phyloP scores from a whole-genome alignment of 2,888 invertebrate genomes.

The Diachrysia chrysitis region DNA sequence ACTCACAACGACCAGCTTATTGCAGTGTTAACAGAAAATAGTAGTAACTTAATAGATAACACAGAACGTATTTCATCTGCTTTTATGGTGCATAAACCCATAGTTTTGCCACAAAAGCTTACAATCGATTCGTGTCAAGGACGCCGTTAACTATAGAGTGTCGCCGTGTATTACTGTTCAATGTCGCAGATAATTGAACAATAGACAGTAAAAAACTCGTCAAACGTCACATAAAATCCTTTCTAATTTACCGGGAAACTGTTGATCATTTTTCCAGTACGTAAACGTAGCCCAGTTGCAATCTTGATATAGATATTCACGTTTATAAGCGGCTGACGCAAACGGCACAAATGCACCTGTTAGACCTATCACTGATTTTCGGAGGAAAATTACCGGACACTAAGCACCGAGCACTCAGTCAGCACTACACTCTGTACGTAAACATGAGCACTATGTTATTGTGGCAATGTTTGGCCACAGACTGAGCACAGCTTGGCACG shows the following conservation, averaged over 20 bases:
- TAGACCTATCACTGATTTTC: conserved; percentile 53
- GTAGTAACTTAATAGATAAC: not conserved
- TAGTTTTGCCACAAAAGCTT: conserved; percentile 7
- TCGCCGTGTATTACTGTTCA: conserved; percentile 34
- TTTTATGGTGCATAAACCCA: conserved; percentile 8
- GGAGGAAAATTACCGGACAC: conserved; percentile 66
- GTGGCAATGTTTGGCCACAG: conserved; percentile 74
- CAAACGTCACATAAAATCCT: not conserved
- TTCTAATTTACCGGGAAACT: conserved; percentile 25
- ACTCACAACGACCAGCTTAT: not conserved
- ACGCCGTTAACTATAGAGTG: conserved; percentile 32
- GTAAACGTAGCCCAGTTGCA: conserved; percentile 8
- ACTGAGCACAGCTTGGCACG: conserved; percentile 80
- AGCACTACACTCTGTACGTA: conserved; percentile 51
- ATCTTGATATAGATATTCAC: conserved; percentile 22
- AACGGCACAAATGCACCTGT: conserved; percentile 54
- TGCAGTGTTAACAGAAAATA: conserved; percentile 20
- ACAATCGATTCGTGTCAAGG: conserved; percentile 37
- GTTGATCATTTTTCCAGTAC: not conserved
- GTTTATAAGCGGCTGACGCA: conserved; percentile 27
- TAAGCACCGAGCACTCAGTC: conserved; percentile 12
- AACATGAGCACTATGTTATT: conserved; percentile 61
- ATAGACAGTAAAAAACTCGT: conserved; percentile 3
- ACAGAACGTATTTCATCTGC: not conserved
- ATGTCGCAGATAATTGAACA: conserved; percentile 19